Percentiles rank a stretch among this genome's conserved stretches.
These are phyloP conservation scores for Rostratula benghalensis DNA, from an alignment of 2,113 vertebrate species.

Conservation along the genomic window DNA sequence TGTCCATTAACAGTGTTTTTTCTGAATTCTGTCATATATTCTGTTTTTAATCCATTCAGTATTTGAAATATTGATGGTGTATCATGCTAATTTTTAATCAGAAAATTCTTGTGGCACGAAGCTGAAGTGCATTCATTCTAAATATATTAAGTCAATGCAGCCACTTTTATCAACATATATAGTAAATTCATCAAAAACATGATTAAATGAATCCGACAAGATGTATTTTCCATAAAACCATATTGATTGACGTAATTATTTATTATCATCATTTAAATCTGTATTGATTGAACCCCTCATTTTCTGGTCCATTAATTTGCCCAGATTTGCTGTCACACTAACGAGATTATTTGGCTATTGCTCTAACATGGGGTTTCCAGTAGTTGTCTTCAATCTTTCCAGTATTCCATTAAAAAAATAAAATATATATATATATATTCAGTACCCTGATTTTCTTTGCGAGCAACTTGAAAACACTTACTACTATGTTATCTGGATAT, in stretches of 20 bases:
- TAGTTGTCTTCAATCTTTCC: background rate
- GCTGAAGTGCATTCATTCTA: conserved; percentile 19
- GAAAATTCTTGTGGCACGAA: conserved; percentile 1
- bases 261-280: conserved; percentile 22
- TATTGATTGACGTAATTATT: conserved; percentile 58
- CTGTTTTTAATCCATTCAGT: background rate
- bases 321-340: conserved; percentile 2
- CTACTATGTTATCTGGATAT: background rate
- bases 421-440: too few species aligned
- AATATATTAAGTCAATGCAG: conserved; percentile 30
- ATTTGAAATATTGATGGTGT: conserved; percentile 14
- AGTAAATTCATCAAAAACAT: conserved; percentile 35
- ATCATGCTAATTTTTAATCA: conserved; percentile 39
- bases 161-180: background rate
- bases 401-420: background rate
- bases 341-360: background rate
- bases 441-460: background rate
- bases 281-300: conserved; percentile 34
- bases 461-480: background rate
- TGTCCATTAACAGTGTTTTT: background rate
- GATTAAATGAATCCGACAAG: conserved; percentile 37
- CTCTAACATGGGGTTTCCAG: background rate
- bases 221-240: conserved; percentile 30
- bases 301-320: conserved; percentile 9
- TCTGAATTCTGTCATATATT: background rate